Conservation (phyloP, 2,888 invertebrate species). For the Drosophila mayaguana region DNA sequence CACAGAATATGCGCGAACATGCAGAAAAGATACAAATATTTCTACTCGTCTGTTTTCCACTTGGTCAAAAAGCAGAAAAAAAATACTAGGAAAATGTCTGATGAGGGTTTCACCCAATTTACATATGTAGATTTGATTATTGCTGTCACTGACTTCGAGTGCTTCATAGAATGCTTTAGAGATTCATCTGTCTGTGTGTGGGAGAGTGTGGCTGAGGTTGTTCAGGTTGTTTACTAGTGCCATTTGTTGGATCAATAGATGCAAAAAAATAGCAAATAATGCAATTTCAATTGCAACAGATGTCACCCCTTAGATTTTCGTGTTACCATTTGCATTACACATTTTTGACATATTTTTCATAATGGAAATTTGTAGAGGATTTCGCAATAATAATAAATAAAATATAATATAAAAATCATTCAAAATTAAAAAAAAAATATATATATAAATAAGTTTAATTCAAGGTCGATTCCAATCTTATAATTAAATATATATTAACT, state of each 20-base stretch:
- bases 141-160: constrained; percentile 41
- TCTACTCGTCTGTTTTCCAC: constrained; percentile 17
- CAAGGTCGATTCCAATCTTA: too few relatives aligned
- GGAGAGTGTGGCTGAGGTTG: too few relatives aligned
- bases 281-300: constrained; percentile 26
- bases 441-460: too few relatives aligned
- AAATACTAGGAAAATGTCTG: constrained; percentile 14
- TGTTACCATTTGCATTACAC: constrained; percentile 1
- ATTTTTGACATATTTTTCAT: constrained; percentile 2
- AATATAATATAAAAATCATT: too few relatives aligned
- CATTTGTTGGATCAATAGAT: constrained; percentile 53
- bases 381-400: not conserved
- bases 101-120: constrained; percentile 47
- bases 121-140: constrained; percentile 56
- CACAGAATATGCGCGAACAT: constrained; percentile 13
- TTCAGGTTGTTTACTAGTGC: constrained; percentile 17
- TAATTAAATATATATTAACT: not conserved
- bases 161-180: constrained; percentile 25
- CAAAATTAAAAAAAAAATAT: too few relatives aligned
- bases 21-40: constrained; percentile 28
- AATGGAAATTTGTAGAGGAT: not conserved
- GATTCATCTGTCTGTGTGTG: constrained; percentile 13
- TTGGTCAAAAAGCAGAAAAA: constrained; percentile 19
- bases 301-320: constrained; percentile 1
- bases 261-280: constrained; percentile 14